Percentiles rank a stretch among this genome's conserved stretches.
phyloP scores from a whole-genome alignment of 2,888 invertebrate genomes.

The Dasysyrphus tricinctus region DNA sequence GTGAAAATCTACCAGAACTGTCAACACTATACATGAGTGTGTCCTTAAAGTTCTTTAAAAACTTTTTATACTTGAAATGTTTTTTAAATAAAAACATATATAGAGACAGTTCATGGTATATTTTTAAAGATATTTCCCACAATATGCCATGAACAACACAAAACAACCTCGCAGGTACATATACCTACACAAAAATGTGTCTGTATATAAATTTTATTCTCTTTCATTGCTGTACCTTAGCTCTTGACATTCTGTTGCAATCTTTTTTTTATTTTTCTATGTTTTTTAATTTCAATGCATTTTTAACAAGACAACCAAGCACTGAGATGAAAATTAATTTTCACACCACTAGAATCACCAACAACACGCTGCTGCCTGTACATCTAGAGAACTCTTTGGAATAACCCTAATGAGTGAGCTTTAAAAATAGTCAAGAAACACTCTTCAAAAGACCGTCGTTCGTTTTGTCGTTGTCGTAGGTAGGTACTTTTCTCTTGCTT shows the following conservation, averaged over 20 bases:
- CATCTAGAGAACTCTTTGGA: slow-evolving; percentile 33
- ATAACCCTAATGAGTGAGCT: slow-evolving; percentile 57
- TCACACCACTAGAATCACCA: slow-evolving; percentile 49
- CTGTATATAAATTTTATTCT: not conserved
- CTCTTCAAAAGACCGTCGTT: slow-evolving; percentile 11
- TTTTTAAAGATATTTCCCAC: slow-evolving; percentile 3
- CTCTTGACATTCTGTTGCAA: slow-evolving; percentile 38
- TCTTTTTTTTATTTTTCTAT: not conserved
- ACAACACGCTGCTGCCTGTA: slow-evolving; percentile 15
- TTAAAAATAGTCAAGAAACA: slow-evolving; percentile 53
- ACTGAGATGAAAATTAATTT: slow-evolving; percentile 63
- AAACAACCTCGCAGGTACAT: not conserved
- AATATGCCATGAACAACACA: slow-evolving; percentile 1
- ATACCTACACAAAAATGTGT: not conserved
- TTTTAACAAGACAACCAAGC: slow-evolving; percentile 54
- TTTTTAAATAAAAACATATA: not conserved
- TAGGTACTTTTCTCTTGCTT: slow-evolving; percentile 10
- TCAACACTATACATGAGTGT: not conserved
- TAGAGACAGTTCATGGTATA: not conserved
- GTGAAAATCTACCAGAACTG: not conserved
- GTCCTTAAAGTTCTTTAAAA: slow-evolving; percentile 2
- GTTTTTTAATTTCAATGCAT: slow-evolving; percentile 53
- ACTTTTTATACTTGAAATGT: slow-evolving; percentile 6
- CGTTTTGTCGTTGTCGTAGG: not conserved
- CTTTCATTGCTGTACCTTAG: slow-evolving; percentile 22